Evolutionary conservation across 2,888 invertebrate genomes (phyloP), one percentile per base, ranked within the genome.

Genomic region (Tetropium fuscum): DNA sequence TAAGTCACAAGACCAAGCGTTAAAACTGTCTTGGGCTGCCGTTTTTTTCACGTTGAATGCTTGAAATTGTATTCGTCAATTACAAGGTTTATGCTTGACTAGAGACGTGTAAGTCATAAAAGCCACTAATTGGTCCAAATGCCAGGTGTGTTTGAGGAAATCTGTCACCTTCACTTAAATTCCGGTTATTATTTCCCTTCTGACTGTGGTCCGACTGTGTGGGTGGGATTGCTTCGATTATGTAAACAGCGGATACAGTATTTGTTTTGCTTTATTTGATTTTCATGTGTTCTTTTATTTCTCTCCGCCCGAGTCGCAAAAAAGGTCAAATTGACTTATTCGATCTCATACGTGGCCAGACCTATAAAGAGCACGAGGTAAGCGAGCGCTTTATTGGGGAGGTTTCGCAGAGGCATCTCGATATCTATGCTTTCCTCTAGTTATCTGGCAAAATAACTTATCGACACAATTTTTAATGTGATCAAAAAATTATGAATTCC

Each of bases 41-140:
- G 25, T 40, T 48, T 51, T 40, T 51, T 51, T 15, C 38, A 19
- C 15, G 51, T 56, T 25, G 58, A 53, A 41, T 45, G 53, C 53
- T 61, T 61, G 49, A 49, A 58, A 61, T 64, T 64, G 56, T 58
- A 61, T 58, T 58, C 64, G 59, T 61, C 60, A 61, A 61, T 64
- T 61, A 61, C 48, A 30, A 45, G 60, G 47, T 49, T 58, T 57
- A 51, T 25, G 59, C 41, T 34, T 45, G 25, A 38, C 48, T 57
- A 49, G 53, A 47, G 36, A 48, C 34, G 25, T 18, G 36, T 22
- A 49, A 3, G 51, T 25, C 40, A 38, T 51, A 51, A 51, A 34
- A 38, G 48, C 25, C 40, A 43, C 53, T 53, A 53, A 53, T 53
- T 53, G 25, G 53, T 43, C 43, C 40, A 41, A 41, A 53, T 41